Base-by-base conservation (phyloP, 2,888 invertebrate species). In the Trichopria drosophilae region DNA sequence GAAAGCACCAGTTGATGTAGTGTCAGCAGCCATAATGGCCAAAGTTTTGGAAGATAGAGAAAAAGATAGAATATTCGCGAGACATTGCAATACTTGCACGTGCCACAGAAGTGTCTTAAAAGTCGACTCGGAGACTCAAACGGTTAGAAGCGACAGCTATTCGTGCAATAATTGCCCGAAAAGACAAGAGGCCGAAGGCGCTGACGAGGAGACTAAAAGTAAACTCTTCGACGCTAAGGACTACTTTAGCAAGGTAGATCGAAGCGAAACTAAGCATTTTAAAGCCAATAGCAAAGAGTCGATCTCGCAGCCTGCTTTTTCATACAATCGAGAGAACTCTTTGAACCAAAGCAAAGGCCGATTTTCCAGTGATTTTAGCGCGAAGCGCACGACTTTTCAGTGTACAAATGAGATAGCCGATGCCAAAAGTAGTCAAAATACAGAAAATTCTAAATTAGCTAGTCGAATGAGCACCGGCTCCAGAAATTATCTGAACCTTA, bases 31-130 rank as follows among this genome's bases (percentile, higher is more conserved):
- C 7, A 86, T 92, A 42, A 89, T 93, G 88, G 92, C 93, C 3
- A 93, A 93, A 79, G 90, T 93, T 55, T 79, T 94, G 22, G 90
- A 93, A 75, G 92, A 93, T 67, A 82, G 90, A 53, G 91, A 92
- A 63, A 85, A 88, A 53, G 91, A 92, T 62, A 75, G 83, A 58
- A 84, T 87, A 46, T 83, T 86, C 42, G 82, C 86, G 2, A 89
- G 89, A 73, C 91, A 91, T 69, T 91, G 91, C 76, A 87, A 88
- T 65, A 89, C 88, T 2, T 91, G 91, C 66, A 84, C 84, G 32
- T 91, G 91, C 72, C 71, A 75, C 40, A 67, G 68, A 39, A 71
- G 65, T 28, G 66, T 75, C 41, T 53, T 72, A 12, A 69, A 65
- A 59, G 58, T 72, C 1, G 71, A 75, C 29, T 64, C 65, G 1